Evolutionary conservation across 2,888 invertebrate species (phyloP).

Genomic region (Synanthedon vespiformis): DNA sequence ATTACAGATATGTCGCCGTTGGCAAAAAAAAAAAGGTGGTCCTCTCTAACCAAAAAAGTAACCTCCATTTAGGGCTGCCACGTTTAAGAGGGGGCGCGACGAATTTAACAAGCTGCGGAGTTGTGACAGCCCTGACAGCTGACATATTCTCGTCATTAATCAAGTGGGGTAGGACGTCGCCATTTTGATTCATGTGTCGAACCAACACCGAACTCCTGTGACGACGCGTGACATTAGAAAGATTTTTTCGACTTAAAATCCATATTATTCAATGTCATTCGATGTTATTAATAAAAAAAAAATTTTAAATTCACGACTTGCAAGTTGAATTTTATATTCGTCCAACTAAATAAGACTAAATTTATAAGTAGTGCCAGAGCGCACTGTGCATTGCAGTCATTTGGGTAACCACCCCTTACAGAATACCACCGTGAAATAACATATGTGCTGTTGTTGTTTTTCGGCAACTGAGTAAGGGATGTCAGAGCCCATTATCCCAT

Average conservation of each 20-base stretch:
- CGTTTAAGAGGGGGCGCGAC: conserved; percentile 45
- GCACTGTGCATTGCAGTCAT: too few species aligned
- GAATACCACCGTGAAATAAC: too few species aligned
- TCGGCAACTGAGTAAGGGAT: too few species aligned
- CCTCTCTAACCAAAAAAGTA: conserved; percentile 45
- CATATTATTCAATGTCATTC: too few species aligned
- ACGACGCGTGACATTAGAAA: conserved; percentile 4
- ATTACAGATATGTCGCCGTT: conserved; percentile 32
- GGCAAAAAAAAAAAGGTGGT: conserved; percentile 40
- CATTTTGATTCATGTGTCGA: conserved; percentile 4
- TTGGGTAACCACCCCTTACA: too few species aligned
- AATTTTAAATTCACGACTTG: too few species aligned
- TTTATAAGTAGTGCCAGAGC: background rate
- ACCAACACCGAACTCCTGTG: conserved; percentile 4
- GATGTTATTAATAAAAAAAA: too few species aligned
- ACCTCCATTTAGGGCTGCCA: conserved; percentile 49
- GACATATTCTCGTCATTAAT: conserved; percentile 66
- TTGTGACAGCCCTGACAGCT: conserved; percentile 65
- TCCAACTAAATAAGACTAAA: background rate
- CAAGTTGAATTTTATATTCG: background rate
- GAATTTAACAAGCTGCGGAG: conserved; percentile 60
- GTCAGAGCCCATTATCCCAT: too few species aligned
- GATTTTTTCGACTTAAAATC: background rate
- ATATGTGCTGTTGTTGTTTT: too few species aligned
- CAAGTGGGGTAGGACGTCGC: conserved; percentile 24